A percentile compares a stretch with the other conserved stretches of the same genome.
Conservation (phyloP, 2,113 vertebrate species). For the Laterallus jamaicensis region DNA sequence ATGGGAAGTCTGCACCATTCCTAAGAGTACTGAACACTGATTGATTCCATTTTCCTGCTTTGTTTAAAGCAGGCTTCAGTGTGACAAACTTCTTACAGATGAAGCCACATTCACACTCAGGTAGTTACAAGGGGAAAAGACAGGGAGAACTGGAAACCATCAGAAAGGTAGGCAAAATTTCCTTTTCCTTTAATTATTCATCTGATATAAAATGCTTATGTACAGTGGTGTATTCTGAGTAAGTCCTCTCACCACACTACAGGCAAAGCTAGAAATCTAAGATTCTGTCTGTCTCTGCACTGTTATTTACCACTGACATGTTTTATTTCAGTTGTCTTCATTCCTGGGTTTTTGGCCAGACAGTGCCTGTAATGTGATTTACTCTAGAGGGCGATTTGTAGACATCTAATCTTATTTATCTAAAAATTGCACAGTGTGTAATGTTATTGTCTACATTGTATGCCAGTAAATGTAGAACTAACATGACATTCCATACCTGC, state of each 20-base stretch:
- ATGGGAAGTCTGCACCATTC: background rate
- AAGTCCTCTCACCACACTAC: background rate
- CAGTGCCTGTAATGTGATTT: constrained; percentile 31
- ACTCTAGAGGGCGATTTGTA: constrained; percentile 39
- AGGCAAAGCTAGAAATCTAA: background rate
- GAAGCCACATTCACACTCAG: background rate
- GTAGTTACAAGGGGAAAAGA: background rate
- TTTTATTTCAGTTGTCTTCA: background rate
- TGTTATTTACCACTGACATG: background rate
- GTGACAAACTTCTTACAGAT: background rate
- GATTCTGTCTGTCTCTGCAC: background rate
- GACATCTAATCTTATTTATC: constrained; percentile 42
- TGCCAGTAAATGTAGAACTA: constrained; percentile 40
- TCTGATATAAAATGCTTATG: background rate
- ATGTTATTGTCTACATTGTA: constrained; percentile 17
- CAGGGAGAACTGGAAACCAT: background rate
- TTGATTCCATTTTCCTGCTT: background rate
- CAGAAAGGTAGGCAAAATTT: background rate
- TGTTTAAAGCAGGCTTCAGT: accelerated
- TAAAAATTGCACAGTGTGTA: constrained; percentile 16
- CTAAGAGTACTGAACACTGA: accelerated
- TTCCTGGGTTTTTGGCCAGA: background rate
- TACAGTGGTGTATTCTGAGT: accelerated
- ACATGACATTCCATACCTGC: constrained; percentile 2
- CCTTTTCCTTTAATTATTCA: background rate